Evolutionary conservation across 2,113 vertebrate genomes (phyloP).

Genomic region (Mesitornis unicolor): DNA sequence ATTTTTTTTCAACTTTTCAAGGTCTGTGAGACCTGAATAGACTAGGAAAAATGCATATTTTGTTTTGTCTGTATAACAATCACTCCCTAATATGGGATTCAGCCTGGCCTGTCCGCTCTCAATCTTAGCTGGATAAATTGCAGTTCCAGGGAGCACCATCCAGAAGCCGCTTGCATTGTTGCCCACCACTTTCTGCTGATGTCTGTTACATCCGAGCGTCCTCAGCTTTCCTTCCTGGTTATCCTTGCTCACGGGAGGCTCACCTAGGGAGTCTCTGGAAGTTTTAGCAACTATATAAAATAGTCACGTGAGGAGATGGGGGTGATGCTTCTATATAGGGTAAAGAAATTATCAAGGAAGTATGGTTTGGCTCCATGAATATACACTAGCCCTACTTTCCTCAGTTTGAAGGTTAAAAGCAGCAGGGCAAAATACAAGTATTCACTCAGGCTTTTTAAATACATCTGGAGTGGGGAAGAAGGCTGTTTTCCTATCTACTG

Average conservation of each 20-base stretch:
- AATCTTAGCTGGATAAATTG: background rate
- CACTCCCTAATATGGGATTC: background rate
- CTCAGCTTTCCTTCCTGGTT: background rate
- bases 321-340: background rate
- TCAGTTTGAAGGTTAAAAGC: background rate
- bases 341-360: background rate
- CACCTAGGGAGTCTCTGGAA: background rate
- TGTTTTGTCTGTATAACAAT: background rate
- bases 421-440: background rate
- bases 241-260: background rate
- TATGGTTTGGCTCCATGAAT: background rate
- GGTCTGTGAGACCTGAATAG: background rate
- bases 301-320: fast-evolving
- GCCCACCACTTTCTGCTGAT: background rate
- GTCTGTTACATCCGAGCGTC: background rate
- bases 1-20: background rate
- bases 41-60: fast-evolving
- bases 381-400: background rate
- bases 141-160: background rate
- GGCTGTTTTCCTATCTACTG: background rate
- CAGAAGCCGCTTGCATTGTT: background rate
- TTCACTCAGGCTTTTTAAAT: background rate
- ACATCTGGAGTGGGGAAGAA: background rate
- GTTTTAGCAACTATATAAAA: background rate
- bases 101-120: background rate